Evolutionary conservation across 1,140 invertebrate species (phyloP).

Genomic region (Apis florea): DNA sequence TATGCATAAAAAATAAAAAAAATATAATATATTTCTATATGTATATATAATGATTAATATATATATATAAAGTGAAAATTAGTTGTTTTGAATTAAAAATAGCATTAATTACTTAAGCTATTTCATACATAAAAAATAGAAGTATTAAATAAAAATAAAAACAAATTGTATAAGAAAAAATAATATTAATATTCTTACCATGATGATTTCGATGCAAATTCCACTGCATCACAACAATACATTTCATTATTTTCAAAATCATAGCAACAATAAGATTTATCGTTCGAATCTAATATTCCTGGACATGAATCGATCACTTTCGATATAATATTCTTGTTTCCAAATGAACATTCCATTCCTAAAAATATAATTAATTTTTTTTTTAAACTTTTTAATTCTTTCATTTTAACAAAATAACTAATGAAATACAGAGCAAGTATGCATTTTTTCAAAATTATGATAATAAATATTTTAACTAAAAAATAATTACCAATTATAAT

Average conservation of each 20-base stretch:
- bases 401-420: too few relatives aligned
- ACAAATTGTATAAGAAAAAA: not conserved
- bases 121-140: not conserved
- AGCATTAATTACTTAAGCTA: not conserved
- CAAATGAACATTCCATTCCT: constrained; percentile 60
- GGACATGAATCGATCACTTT: constrained; percentile 41
- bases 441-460: too few relatives aligned
- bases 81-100: not conserved
- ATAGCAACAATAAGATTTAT: constrained; percentile 55
- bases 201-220: constrained; percentile 50
- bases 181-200: constrained; percentile 10
- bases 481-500: too few relatives aligned
- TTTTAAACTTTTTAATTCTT: not conserved
- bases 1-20: too few relatives aligned
- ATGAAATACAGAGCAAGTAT: too few relatives aligned
- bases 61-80: too few relatives aligned
- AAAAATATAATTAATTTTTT: constrained; percentile 27
- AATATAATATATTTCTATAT: too few relatives aligned
- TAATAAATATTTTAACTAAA: too few relatives aligned
- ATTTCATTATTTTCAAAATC: not conserved
- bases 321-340: constrained; percentile 17
- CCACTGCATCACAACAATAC: constrained; percentile 56
- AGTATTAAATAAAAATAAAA: not conserved
- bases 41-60: too few relatives aligned
- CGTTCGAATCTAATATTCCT: not conserved